Conservation (phyloP, 2,888 invertebrate species). For the Silvanus unidentatus region DNA sequence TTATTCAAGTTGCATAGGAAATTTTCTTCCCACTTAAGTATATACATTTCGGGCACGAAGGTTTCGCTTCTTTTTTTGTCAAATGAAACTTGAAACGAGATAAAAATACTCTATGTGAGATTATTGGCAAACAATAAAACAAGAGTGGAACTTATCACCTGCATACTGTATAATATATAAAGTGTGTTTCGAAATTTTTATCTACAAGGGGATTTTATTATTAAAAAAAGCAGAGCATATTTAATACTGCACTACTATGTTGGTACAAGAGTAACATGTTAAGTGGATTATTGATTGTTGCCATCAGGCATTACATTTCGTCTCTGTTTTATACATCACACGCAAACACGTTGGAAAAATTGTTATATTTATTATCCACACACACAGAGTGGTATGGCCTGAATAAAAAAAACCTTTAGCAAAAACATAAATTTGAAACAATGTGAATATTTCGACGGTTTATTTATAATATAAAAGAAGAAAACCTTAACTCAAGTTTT, state of each 20-base stretch:
- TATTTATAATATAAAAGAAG: constrained; percentile 19
- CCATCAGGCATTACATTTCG: too few species aligned
- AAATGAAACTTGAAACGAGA: too few species aligned
- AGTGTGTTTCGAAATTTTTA: neutral
- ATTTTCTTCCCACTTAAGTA: neutral
- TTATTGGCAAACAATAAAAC: too few species aligned
- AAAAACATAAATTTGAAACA: constrained; percentile 11
- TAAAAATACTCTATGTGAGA: too few species aligned
- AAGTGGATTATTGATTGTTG: constrained; percentile 1
- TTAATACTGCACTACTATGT: neutral
- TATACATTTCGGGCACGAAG: too few species aligned
- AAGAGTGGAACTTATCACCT: neutral
- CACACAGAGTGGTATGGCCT: too few species aligned
- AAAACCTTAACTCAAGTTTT: constrained; percentile 17
- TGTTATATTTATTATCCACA: too few species aligned
- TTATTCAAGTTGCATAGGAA: neutral
- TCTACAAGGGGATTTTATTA: neutral
- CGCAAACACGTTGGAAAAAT: too few species aligned
- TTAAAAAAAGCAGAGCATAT: neutral
- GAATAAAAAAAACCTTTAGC: too few species aligned
- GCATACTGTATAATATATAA: neutral
- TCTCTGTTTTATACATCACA: too few species aligned
- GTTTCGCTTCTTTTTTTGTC: too few species aligned
- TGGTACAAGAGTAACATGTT: neutral
- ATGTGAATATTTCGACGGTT: constrained; percentile 19